Evolutionary conservation across 1,140 invertebrate species (phyloP).

Genomic region (Drosophila subpulchrella): DNA sequence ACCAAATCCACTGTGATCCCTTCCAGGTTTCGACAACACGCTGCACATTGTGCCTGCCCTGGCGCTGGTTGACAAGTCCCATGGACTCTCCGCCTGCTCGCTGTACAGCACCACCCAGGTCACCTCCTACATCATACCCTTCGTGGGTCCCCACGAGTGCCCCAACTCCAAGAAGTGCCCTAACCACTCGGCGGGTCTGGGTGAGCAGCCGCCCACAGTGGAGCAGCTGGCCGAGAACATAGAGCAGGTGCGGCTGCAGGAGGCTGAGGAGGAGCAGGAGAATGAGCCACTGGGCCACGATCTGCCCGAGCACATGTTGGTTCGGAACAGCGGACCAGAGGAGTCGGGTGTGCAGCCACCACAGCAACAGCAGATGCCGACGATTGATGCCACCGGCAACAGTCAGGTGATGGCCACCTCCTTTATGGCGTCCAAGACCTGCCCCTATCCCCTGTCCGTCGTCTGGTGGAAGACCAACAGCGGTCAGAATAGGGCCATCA

Average conservation of each 20-base stretch:
- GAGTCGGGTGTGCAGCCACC: neutral
- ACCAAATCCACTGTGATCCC: conserved; percentile 10
- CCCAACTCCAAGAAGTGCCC: conserved; percentile 83
- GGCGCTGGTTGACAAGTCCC: conserved; percentile 66
- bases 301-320: conserved; percentile 72
- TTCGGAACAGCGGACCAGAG: conserved; percentile 23
- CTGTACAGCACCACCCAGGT: conserved; percentile 75
- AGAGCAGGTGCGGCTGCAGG: conserved; percentile 31
- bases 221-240: conserved; percentile 46
- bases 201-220: conserved; percentile 17
- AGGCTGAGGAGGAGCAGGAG: conserved; percentile 42
- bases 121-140: conserved; percentile 84
- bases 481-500: conserved; percentile 86
- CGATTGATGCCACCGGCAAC: conserved; percentile 86
- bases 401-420: conserved; percentile 75
- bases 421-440: conserved; percentile 85
- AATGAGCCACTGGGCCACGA: conserved; percentile 66
- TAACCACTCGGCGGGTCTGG: conserved; percentile 55
- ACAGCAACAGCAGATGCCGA: conserved; percentile 26
- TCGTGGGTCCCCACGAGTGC: conserved; percentile 82
- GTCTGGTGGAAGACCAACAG: conserved; percentile 90
- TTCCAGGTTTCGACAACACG: conserved; percentile 84
- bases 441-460: conserved; percentile 86
- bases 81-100: conserved; percentile 52
- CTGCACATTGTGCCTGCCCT: conserved; percentile 82